A percentile compares a stretch with the other conserved stretches of the same genome.
Conservation (phyloP, 2,113 vertebrate genomes). For the Sapajus apella region DNA sequence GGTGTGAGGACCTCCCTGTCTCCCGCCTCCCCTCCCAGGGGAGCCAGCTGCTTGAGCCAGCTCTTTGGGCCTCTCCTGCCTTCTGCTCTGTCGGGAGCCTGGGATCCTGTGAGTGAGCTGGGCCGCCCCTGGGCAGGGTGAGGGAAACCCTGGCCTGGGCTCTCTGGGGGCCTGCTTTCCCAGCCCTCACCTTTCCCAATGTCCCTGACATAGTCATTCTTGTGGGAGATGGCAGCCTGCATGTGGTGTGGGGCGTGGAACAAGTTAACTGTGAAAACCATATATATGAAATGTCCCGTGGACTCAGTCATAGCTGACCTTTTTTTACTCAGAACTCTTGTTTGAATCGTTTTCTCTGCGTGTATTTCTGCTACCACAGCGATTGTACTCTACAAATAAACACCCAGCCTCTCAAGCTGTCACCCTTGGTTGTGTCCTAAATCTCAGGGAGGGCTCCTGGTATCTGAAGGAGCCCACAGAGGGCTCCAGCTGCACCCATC, state of each 20-base stretch:
- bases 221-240: not conserved
- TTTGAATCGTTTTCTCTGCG: conserved; percentile 45
- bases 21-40: rapidly evolving
- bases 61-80: conserved; percentile 60
- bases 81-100: conserved; percentile 74
- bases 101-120: conserved; percentile 82
- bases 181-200: not conserved
- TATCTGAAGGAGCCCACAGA: too few species aligned
- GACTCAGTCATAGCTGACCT: not conserved
- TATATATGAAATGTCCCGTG: not conserved
- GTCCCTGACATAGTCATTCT: not conserved
- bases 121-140: not conserved
- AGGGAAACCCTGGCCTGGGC: conserved; percentile 71
- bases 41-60: conserved; percentile 73
- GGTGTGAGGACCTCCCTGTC: not conserved
- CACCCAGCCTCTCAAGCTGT: not conserved
- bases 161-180: not conserved
- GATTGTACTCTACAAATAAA: conserved; percentile 56
- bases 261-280: conserved; percentile 40
- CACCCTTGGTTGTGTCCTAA: not conserved
- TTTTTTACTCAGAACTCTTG: conserved; percentile 52
- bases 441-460: not conserved
- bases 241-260: not conserved
- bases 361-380: conserved; percentile 66
- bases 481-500: rapidly evolving